Evolutionary conservation across 2,888 invertebrate genomes (phyloP).

Genomic region (Embidobia sp.): DNA sequence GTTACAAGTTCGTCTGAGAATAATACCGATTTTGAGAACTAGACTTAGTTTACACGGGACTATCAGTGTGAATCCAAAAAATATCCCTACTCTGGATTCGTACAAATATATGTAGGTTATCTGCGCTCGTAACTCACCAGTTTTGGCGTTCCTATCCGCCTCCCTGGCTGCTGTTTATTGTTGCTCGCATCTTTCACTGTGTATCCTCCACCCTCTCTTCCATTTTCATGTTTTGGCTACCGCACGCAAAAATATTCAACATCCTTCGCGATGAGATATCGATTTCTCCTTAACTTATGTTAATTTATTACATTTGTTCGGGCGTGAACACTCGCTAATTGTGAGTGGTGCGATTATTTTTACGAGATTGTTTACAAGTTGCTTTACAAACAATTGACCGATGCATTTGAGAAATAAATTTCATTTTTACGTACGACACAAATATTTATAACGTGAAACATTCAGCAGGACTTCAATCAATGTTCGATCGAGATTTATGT

Average conservation of each 20-base stretch:
- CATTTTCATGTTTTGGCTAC: slow-evolving; percentile 54
- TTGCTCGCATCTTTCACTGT: slow-evolving; percentile 58
- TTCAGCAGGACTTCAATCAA: too few species aligned
- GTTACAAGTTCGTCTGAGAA: background rate
- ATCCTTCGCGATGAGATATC: slow-evolving; percentile 45
- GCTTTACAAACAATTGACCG: too few species aligned
- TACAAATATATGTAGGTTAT: slow-evolving; percentile 73
- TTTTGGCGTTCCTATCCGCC: slow-evolving; percentile 69
- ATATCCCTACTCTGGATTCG: slow-evolving; percentile 38
- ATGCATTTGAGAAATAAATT: too few species aligned
- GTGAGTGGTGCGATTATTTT: slow-evolving; percentile 19
- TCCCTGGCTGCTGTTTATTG: slow-evolving; percentile 65
- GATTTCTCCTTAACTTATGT: slow-evolving; percentile 39
- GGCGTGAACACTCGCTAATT: slow-evolving; percentile 30
- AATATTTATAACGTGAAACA: too few species aligned
- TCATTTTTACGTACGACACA: too few species aligned
- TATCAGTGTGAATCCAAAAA: slow-evolving; percentile 46
- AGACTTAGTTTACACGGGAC: slow-evolving; percentile 17
- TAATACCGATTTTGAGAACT: slow-evolving; percentile 1
- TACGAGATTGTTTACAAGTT: slow-evolving; percentile 7
- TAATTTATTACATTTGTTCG: slow-evolving; percentile 28
- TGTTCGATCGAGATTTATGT: too few species aligned
- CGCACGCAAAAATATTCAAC: slow-evolving; percentile 46
- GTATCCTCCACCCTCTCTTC: slow-evolving; percentile 38
- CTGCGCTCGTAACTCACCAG: slow-evolving; percentile 72